A percentile compares a stretch with the other conserved stretches of the same genome.
These are phyloP conservation scores for Gryllus longicercus DNA, from an alignment of 2,888 invertebrate species.

Conservation along the genomic window DNA sequence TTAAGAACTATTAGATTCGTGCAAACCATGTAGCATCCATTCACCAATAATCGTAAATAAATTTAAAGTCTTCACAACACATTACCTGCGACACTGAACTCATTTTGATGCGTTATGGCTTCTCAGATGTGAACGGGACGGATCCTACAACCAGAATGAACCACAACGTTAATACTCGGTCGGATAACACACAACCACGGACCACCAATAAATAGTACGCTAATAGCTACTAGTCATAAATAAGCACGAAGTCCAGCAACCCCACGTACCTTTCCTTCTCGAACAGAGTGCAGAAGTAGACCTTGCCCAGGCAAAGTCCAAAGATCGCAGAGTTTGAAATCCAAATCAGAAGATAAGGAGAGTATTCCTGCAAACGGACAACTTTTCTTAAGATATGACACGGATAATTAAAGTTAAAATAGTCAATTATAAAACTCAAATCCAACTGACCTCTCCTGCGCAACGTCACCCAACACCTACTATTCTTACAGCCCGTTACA, in stretches of 20 bases:
- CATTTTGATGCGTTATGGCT: neutral
- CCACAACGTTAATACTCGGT: neutral
- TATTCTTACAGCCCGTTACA: too few species aligned
- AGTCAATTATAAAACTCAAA: too few species aligned
- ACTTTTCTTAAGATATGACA: too few species aligned
- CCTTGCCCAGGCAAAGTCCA: neutral
- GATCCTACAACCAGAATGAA: neutral
- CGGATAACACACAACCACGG: neutral
- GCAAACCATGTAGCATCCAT: too few species aligned
- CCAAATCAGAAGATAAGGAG: too few species aligned
- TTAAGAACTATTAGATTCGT: too few species aligned
- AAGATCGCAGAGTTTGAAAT: neutral
- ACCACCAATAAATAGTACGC: neutral
- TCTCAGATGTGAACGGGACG: neutral
- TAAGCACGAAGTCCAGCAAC: neutral
- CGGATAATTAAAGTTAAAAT: too few species aligned
- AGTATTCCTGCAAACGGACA: too few species aligned
- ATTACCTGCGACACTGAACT: neutral
- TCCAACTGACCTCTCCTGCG: too few species aligned
- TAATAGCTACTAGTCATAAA: neutral
- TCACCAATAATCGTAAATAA: too few species aligned
- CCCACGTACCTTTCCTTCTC: neutral
- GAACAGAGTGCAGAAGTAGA: neutral
- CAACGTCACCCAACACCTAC: too few species aligned
- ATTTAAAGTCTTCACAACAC: neutral